Evolutionary conservation across 2,113 vertebrate species (phyloP).

Genomic region (Dermatemys mawii): DNA sequence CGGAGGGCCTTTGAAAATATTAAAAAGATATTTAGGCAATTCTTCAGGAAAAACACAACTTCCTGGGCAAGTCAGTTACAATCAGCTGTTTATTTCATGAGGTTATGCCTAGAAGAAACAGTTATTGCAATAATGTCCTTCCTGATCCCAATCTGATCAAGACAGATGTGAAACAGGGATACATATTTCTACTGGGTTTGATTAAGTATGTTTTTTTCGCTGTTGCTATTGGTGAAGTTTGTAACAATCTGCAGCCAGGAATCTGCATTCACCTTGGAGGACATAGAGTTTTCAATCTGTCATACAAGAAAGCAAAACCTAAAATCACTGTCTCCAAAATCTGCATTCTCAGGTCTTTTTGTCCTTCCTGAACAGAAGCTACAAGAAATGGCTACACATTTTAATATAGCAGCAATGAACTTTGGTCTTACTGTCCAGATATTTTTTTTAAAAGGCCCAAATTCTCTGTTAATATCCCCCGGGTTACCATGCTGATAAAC

Average conservation of each 20-base stretch:
- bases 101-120: neutral
- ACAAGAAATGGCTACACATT: neutral
- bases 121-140: neutral
- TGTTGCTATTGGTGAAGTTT: neutral
- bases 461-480: no score
- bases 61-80: neutral
- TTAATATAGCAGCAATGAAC: neutral
- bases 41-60: slow-evolving; percentile 15
- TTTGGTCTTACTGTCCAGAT: neutral
- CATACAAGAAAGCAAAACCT: neutral
- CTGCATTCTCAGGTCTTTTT: neutral
- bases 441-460: no score
- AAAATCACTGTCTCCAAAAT: neutral
- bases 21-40: slow-evolving; percentile 35
- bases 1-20: slow-evolving; percentile 20
- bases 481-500: no score
- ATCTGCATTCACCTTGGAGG: neutral
- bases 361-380: neutral
- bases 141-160: neutral
- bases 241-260: neutral
- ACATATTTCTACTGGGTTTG: neutral
- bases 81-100: neutral
- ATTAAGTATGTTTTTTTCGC: neutral
- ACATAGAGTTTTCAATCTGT: neutral
- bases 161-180: neutral